These are phyloP conservation scores for Leucophenga maculata DNA, from an alignment of 2,888 invertebrate species.

Conservation along the genomic window DNA sequence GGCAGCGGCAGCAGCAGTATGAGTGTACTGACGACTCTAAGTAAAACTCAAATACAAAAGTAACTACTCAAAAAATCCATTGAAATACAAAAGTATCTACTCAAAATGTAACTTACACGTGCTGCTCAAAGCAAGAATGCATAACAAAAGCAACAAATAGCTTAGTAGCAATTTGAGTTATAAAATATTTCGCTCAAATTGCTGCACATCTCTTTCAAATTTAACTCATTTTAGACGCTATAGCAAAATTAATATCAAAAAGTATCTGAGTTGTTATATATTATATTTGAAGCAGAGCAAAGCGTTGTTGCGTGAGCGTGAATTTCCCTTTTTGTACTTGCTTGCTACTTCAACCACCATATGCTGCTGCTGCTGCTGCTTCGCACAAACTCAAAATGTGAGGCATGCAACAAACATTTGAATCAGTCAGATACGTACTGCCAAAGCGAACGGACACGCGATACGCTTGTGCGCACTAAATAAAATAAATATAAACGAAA, in stretches of 20 bases:
- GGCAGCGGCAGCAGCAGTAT: background rate
- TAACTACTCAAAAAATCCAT: background rate
- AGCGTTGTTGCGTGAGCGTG: too few relatives aligned
- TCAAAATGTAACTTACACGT: slow-evolving; percentile 4
- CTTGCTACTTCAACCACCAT: slow-evolving; percentile 16
- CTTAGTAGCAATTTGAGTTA: too few relatives aligned
- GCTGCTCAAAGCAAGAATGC: slow-evolving; percentile 4
- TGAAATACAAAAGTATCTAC: too few relatives aligned
- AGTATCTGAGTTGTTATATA: background rate
- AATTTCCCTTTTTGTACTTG: too few relatives aligned
- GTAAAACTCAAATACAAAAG: background rate
- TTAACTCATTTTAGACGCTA: too few relatives aligned
- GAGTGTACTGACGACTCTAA: background rate
- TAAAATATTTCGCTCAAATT: too few relatives aligned
- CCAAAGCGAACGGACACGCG: slow-evolving; percentile 54
- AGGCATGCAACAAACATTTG: slow-evolving; percentile 25
- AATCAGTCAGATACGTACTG: slow-evolving; percentile 54
- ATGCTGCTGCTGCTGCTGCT: slow-evolving; percentile 22
- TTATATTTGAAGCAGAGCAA: too few relatives aligned
- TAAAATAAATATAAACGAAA: slow-evolving; percentile 48
- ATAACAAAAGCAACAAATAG: too few relatives aligned
- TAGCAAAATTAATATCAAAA: too few relatives aligned
- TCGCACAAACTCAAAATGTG: slow-evolving; percentile 40
- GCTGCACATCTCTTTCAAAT: too few relatives aligned
- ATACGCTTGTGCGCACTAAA: slow-evolving; percentile 42